Evolutionary conservation across 2,113 vertebrate genomes (phyloP), one percentile per base, ranked within the genome.

Genomic region (Varanus komodoensis): DNA sequence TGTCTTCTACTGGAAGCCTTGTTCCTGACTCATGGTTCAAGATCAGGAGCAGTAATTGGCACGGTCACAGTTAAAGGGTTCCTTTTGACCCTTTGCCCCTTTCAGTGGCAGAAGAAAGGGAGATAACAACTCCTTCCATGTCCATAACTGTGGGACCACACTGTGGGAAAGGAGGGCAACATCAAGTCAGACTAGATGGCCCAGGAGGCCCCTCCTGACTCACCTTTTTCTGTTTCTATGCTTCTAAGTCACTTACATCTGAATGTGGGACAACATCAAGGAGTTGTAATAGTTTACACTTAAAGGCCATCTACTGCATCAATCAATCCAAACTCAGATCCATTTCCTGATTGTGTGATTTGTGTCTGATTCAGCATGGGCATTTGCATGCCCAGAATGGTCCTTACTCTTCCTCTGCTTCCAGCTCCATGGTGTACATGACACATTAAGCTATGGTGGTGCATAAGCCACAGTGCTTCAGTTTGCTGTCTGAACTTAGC

Each of bases 261-360:
- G 32, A 64, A 83, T 68, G 23, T 38, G 61, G 38, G 38, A 44
- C 38, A 44, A 44, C 38, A 44, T 44, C 38, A 3, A 3, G 38
- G 38, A 44, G 38, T 44, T 44, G 38, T 1, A 44, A 44, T 44
- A 44, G 38, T 61, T 61, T 61, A 61, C 57, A 3, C 57, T 61
- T 25, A 80, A 25, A 12, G 11, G 17, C 9, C 38, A 44, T 44
- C 38, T 44, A 44, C 38, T 44, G 38, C 38, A 44, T 44, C 38
- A 44, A 44, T 44, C 38, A 44, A 29, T 80, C 50, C 57, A 82
- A n/a, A 34, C 27, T 17, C 21, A 64, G 3, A 90, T 84, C 12
- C 57, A 74, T 1, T 0, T n/a, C 21, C 14, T 14, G 0, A 67
- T 1, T 15, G 0, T 54, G 15, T 82, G 14, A 29, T 14, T 27